phyloP scores from a whole-genome alignment of 2,113 vertebrate genomes.

The Phylloscopus whistleri region DNA sequence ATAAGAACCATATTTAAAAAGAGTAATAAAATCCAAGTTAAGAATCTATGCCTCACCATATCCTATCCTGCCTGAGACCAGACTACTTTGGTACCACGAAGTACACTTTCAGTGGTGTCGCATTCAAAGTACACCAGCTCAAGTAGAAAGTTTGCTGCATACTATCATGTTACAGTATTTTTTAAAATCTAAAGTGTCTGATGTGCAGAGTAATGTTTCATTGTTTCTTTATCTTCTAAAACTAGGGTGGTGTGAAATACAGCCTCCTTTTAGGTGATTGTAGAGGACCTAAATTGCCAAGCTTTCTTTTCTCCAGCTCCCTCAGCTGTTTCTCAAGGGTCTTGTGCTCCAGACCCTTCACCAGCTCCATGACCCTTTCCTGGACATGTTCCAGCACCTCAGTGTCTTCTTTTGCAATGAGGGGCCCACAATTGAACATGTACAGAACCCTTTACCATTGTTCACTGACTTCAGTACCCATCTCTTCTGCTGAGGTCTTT shows the following conservation, averaged over 20 bases:
- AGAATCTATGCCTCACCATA: not conserved
- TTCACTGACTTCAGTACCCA: not conserved
- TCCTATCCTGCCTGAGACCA: not conserved
- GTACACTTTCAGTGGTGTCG: not conserved
- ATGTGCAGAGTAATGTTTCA: not conserved
- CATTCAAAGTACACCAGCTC: not conserved
- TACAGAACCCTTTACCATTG: not conserved
- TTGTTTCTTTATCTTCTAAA: not conserved
- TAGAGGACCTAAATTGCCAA: not conserved
- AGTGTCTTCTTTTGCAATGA: not conserved
- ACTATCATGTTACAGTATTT: not conserved
- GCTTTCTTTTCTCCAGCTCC: not conserved
- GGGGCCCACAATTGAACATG: not conserved
- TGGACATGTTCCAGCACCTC: not conserved
- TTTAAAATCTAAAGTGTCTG: not conserved
- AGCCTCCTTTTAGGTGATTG: not conserved
- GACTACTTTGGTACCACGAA: not conserved
- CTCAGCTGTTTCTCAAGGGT: not conserved
- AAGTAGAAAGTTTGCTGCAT: not conserved
- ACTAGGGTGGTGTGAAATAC: not conserved
- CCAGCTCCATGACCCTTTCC: accelerated
- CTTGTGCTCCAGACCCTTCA: not conserved
- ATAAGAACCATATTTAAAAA: not conserved
- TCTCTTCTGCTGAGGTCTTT: not conserved
- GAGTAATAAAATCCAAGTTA: not conserved